These are phyloP conservation scores for Calonectris borealis DNA, from an alignment of 2,113 vertebrate species.

Conservation along the genomic window DNA sequence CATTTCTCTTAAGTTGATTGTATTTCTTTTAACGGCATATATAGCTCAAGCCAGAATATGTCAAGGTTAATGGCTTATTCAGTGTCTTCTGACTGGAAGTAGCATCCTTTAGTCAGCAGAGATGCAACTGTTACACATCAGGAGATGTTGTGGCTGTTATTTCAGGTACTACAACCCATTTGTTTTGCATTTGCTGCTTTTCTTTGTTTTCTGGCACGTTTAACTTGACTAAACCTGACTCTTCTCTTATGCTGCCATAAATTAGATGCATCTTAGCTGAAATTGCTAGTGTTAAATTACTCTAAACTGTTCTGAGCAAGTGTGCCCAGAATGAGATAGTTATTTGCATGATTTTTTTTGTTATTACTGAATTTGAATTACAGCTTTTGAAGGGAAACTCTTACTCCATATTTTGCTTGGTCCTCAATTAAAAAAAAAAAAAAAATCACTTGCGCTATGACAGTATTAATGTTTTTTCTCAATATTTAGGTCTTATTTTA, in stretches of 20 bases:
- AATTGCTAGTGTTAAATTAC: not conserved
- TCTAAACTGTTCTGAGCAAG: not conserved
- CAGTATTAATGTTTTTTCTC: not conserved
- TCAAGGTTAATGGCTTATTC: not conserved
- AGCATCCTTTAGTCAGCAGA: not conserved
- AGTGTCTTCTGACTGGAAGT: not conserved
- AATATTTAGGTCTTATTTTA: not conserved
- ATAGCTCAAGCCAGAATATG: not conserved
- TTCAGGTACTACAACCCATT: not conserved
- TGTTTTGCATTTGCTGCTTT: not conserved
- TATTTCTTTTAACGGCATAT: not conserved
- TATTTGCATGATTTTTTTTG: not conserved
- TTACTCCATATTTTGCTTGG: not conserved
- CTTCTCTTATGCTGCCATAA: not conserved
- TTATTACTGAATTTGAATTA: not conserved
- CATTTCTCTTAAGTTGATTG: not conserved
- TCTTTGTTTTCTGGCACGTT: not conserved
- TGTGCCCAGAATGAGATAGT: not conserved
- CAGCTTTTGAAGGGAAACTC: not conserved
- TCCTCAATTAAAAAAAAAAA: not conserved
- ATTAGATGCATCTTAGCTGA: not conserved
- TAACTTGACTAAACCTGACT: not conserved
- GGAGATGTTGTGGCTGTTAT: not conserved
- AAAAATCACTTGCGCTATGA: not conserved
- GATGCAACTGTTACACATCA: not conserved